A percentile compares a stretch with the other conserved stretches of the same genome.
Evolutionary conservation across 1,140 invertebrate species (phyloP).

Genomic region (Chironomus tepperi): DNA sequence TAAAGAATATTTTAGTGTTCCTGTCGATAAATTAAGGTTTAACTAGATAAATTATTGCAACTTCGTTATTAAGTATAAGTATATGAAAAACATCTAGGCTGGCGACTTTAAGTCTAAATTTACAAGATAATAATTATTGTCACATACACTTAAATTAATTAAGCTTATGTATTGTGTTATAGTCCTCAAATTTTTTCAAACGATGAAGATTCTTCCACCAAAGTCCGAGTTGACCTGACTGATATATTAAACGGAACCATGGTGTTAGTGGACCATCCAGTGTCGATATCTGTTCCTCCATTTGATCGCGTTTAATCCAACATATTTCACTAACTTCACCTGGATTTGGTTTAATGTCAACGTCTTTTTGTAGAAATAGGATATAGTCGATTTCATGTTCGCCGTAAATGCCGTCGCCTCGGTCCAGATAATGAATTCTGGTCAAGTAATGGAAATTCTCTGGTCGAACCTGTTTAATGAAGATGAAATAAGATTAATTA

Average conservation of each 20-base stretch:
- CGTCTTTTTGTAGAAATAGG: conserved; percentile 71
- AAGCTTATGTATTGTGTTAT: conserved; percentile 61
- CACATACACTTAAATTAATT: conserved; percentile 25
- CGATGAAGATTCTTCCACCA: conserved; percentile 90
- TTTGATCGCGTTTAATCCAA: conserved; percentile 62
- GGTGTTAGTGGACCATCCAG: conserved; percentile 71
- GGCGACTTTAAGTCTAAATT: neutral
- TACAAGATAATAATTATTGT: neutral
- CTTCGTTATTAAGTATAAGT: neutral
- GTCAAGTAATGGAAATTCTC: conserved; percentile 76
- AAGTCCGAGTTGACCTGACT: conserved; percentile 55
- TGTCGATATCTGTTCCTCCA: conserved; percentile 48
- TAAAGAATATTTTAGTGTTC: neutral
- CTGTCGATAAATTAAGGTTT: neutral
- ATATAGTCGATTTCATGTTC: conserved; percentile 97
- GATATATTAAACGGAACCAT: conserved; percentile 84
- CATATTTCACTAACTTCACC: conserved; percentile 81
- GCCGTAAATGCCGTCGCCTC: conserved; percentile 71
- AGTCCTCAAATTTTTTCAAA: conserved; percentile 63
- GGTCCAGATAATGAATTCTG: conserved; percentile 77
- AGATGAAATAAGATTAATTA: neutral
- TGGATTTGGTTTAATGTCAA: conserved; percentile 72
- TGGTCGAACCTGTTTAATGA: conserved; percentile 44
- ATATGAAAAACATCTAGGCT: neutral
- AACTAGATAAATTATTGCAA: conserved; percentile 14